Evolutionary conservation across 2,888 invertebrate genomes (phyloP).

Genomic region (Sinotaia quadrata): DNA sequence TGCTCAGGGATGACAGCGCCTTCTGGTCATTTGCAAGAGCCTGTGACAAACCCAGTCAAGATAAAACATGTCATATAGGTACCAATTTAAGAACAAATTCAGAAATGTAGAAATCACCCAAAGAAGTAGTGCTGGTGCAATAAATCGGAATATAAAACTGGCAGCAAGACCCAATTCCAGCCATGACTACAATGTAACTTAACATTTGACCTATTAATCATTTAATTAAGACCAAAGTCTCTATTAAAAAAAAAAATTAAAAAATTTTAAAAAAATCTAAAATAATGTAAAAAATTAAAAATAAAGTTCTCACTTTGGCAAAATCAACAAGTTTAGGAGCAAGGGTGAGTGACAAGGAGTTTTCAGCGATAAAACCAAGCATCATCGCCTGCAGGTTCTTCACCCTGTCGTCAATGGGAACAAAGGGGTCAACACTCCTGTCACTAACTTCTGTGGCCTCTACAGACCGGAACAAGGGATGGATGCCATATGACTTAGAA

Average conservation of each 20-base stretch:
- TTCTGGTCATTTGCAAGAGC: slow-evolving; percentile 13
- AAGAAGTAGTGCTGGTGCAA: neutral
- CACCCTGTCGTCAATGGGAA: slow-evolving; percentile 13
- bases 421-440: neutral
- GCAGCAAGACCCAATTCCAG: too few relatives aligned
- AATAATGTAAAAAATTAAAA: too few relatives aligned
- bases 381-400: slow-evolving; percentile 16
- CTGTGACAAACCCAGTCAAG: neutral
- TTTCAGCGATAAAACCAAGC: slow-evolving; percentile 8
- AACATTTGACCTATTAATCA: too few relatives aligned
- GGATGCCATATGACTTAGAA: too few relatives aligned
- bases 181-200: too few relatives aligned
- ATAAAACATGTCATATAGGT: too few relatives aligned
- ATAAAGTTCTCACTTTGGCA: neutral
- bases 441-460: too few relatives aligned
- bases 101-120: neutral
- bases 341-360: neutral
- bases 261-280: too few relatives aligned
- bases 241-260: too few relatives aligned
- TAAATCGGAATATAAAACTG: too few relatives aligned
- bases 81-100: neutral
- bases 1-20: slow-evolving; percentile 22
- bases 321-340: neutral
- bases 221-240: too few relatives aligned
- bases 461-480: too few relatives aligned